These are phyloP conservation scores for Sphaerophoria taeniata DNA, from an alignment of 2,888 invertebrate genomes.

Conservation along the genomic window DNA sequence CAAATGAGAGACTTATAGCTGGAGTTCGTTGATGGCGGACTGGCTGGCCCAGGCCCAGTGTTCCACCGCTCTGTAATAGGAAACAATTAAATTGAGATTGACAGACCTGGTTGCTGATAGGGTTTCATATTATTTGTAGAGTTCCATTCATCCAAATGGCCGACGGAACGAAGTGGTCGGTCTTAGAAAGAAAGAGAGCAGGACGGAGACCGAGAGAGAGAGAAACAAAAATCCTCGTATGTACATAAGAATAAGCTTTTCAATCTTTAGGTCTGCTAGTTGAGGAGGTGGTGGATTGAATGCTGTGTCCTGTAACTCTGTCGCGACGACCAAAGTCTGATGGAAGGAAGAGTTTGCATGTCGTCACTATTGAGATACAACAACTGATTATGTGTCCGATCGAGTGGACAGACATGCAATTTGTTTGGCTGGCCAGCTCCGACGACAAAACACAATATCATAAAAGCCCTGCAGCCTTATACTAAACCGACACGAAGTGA, in stretches of 20 bases:
- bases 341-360: conserved; percentile 66
- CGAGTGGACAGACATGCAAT: conserved; percentile 72
- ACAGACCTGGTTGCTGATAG: conserved; percentile 59
- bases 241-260: neutral
- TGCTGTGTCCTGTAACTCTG: neutral
- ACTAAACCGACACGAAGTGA: neutral
- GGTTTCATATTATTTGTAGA: no score
- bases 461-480: conserved; percentile 6
- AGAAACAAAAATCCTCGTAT: neutral
- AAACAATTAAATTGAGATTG: conserved; percentile 71
- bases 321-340: no score
- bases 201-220: no score
- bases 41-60: conserved; percentile 34
- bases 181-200: no score
- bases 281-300: no score
- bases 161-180: neutral
- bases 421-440: conserved; percentile 58
- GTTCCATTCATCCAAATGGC: conserved; percentile 12
- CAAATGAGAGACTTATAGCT: conserved; percentile 54
- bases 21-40: no score
- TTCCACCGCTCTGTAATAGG: conserved; percentile 66
- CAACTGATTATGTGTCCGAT: conserved; percentile 66
- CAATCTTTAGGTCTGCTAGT: conserved; percentile 16
- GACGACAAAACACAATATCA: neutral
- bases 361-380: conserved; percentile 68